Evolutionary conservation across 2,113 vertebrate genomes (phyloP), one percentile per base, ranked within the genome.

Genomic region (Scatophagus argus): DNA sequence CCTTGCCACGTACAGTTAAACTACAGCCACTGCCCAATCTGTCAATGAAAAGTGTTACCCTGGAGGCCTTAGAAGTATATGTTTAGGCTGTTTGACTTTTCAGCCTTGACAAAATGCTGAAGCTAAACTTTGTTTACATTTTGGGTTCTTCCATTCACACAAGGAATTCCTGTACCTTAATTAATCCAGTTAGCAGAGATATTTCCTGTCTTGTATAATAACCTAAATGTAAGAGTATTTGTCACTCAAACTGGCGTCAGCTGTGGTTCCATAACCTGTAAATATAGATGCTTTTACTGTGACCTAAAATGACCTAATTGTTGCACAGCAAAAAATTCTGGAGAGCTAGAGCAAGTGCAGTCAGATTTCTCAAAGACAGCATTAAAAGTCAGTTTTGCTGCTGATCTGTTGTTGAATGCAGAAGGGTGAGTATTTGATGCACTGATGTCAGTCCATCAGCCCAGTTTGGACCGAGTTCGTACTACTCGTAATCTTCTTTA

Each of bases 391-490:
- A 21, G 3, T 5, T 11, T 29, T 23, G 6, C 0, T 8, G 10
- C 47, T 32, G 17, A 69, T 56, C n/a, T 21, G 0, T 34, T 47
- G 47, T n/a, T 51, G 32, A 43, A 60, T 44, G 8, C 46, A 44
- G 43, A 56, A 5, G 12, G 54, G 19, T 21, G 36, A 29, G 43
- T 72, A 47, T 34, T 51, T 34, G 13, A 56, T 6, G 12, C 23
- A 14, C 39, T 56, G 41, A n/a, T 0, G 0, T 7, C 16, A 58
- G 52, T 39, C 23, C 32, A 19, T 66, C 56, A 74, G 56, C 66
- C 43, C 67, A 75, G 25, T 82, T 79, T 55, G 47, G 56, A 36
- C 65, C 78, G 38, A 56, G 69, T 74, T 32, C 3, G 44, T 13
- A 36, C 47, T 51, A 36, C 46, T 25, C 14, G 1, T 29, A 59